phyloP scores from a whole-genome alignment of 2,113 vertebrate species.

The Haliaeetus leucogaster region DNA sequence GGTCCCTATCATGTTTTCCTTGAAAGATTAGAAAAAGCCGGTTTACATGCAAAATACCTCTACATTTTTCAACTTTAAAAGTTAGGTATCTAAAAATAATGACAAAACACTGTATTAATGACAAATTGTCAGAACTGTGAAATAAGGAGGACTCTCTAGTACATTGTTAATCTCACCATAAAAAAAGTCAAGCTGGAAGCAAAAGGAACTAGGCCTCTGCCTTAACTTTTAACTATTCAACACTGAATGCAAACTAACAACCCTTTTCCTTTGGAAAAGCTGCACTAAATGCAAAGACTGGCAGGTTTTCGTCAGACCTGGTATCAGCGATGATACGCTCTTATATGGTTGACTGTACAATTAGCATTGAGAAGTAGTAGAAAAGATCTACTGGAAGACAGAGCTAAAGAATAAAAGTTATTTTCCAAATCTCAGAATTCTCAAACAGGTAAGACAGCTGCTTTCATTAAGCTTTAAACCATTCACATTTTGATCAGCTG shows the following conservation, averaged over 20 bases:
- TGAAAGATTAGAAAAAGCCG: neutral
- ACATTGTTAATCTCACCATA: neutral
- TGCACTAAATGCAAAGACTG: neutral
- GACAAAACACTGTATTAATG: neutral
- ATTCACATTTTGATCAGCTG: neutral
- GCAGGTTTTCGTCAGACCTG: neutral
- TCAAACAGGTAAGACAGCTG: neutral
- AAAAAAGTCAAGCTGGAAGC: neutral
- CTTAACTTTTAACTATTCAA: neutral
- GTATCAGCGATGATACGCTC: neutral
- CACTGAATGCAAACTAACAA: neutral
- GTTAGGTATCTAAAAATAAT: neutral
- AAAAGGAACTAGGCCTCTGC: neutral
- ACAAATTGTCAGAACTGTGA: neutral
- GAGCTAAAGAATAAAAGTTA: neutral
- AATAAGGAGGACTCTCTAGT: neutral
- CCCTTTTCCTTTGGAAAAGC: neutral
- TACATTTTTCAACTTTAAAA: neutral
- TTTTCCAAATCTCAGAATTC: neutral
- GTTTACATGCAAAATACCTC: neutral
- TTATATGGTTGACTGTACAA: neutral
- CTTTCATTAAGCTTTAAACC: neutral
- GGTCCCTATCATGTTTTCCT: neutral
- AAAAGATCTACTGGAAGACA: neutral
- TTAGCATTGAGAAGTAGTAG: neutral